phyloP scores from a whole-genome alignment of 2,888 invertebrate species.

The Graphium colonna region DNA sequence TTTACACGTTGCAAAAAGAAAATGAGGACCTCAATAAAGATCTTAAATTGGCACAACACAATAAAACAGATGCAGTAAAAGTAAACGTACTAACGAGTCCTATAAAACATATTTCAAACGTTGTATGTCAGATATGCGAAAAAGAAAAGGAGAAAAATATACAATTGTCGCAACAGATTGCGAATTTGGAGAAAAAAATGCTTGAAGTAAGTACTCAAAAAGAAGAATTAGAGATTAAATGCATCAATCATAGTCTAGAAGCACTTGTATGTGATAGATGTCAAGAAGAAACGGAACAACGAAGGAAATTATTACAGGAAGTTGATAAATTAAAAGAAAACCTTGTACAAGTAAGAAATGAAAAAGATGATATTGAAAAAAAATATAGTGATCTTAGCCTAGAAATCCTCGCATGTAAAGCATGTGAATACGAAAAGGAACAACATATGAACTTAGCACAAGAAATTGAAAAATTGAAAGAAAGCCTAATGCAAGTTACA shows the following conservation, averaged over 20 bases:
- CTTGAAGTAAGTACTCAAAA: constrained; percentile 41
- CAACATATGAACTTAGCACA: constrained; percentile 33
- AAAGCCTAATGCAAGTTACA: constrained; percentile 39
- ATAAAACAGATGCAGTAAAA: constrained; percentile 25
- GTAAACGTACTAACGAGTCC: constrained; percentile 42
- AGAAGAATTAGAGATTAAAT: constrained; percentile 47
- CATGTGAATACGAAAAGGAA: constrained; percentile 18
- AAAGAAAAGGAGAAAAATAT: constrained; percentile 30
- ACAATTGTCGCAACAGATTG: constrained; percentile 36
- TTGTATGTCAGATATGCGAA: background rate
- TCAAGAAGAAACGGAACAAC: constrained; percentile 31
- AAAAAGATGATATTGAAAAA: constrained; percentile 46
- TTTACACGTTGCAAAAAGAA: constrained; percentile 46
- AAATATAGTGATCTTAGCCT: constrained; percentile 50
- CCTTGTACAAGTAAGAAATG: constrained; percentile 35
- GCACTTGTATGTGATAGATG: constrained; percentile 37
- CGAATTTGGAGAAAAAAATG: constrained; percentile 40
- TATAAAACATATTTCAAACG: constrained; percentile 34
- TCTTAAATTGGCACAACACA: constrained; percentile 32
- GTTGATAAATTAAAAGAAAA: constrained; percentile 39
- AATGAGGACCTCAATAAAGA: constrained; percentile 44
- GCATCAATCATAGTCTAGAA: constrained; percentile 48
- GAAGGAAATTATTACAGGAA: constrained; percentile 35
- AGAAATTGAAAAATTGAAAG: constrained; percentile 38
- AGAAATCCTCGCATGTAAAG: constrained; percentile 36